Base-by-base conservation (phyloP, 2,113 vertebrate genomes). In the Neofelis nebulosa region DNA sequence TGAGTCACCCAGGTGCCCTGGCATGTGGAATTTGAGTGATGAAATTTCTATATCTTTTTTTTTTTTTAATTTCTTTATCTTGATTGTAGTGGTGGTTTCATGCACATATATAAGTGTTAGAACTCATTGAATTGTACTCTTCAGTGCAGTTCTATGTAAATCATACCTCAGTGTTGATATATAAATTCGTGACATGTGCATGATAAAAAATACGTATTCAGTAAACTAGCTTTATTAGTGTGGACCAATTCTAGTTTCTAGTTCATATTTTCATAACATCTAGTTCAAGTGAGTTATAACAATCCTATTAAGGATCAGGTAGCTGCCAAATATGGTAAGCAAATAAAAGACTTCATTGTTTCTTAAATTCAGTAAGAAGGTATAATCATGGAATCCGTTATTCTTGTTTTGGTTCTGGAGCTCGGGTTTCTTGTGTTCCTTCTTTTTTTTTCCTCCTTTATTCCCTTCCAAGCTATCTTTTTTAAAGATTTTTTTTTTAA, bases 291-390 rank as follows among this genome's bases (percentile, higher is more conserved):
- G 86, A 69, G 50, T 16, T 63, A 11, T 10, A 89, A 11, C 19
- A 45, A 6, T 83, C 36, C 48, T 73, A 14, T 41, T 55, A 61
- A 81, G n/a, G 84, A 15, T 90, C n/a, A 73, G 11, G 36, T 89
- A 65, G 31, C 83, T 73, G 31, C 50, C 68, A n/a, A 71, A 48
- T 52, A 29, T 33, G 13, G 80, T 91, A 88, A 69, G 41, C 15
- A 82, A 80, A 85, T 92, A 23, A 69, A 83, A 97, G 69, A 38
- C 41, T 31, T 33, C 33, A 23, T 66, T 85, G 36, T 95, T 89
- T 93, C 25, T 50, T 63, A 36, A 52, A 16, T 48, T 92, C 66
- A 52, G 38, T 92, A 55, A 68, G 73, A 61, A 94, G 74, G 19
- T 78, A 0, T 63, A 69, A 87, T 13, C 5, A 31, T 50, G 52